phyloP scores from a whole-genome alignment of 2,888 invertebrate genomes.

The Nyleta sp. region DNA sequence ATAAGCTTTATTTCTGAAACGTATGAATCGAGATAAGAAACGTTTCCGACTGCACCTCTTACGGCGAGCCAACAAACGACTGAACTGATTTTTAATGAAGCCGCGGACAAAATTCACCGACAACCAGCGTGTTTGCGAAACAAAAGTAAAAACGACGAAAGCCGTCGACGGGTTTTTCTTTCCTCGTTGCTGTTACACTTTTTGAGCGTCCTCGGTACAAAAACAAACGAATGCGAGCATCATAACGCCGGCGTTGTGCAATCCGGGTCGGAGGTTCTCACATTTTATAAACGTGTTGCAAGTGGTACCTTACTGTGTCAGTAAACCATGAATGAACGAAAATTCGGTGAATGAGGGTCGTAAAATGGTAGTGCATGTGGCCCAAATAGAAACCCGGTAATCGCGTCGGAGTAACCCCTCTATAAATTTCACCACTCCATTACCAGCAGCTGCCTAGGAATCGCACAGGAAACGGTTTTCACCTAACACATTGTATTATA shows the following conservation, averaged over 20 bases:
- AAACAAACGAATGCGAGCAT: background rate
- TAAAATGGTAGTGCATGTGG: conserved; percentile 48
- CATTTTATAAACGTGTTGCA: conserved; percentile 22
- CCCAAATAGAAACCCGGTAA: conserved; percentile 34
- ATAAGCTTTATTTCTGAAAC: conserved; percentile 37
- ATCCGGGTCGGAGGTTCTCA: conserved; percentile 5
- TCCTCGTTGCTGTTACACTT: conserved; percentile 17
- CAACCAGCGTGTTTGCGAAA: background rate
- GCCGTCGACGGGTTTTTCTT: conserved; percentile 15
- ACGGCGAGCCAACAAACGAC: background rate
- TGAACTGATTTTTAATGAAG: conserved; percentile 52
- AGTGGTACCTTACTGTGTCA: conserved; percentile 35
- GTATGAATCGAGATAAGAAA: conserved; percentile 32
- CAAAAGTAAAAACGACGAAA: conserved; percentile 38
- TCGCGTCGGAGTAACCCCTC: conserved; percentile 38
- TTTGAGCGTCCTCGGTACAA: conserved; percentile 2
- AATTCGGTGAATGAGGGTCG: conserved; percentile 52
- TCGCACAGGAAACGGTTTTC: conserved; percentile 75
- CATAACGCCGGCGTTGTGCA: conserved; percentile 18
- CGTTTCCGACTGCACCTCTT: conserved; percentile 3
- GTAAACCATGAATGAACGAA: conserved; percentile 58
- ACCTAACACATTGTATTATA: conserved; percentile 77
- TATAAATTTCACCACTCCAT: conserved; percentile 43
- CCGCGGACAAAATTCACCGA: conserved; percentile 4
- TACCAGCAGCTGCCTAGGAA: conserved; percentile 48